Percentiles rank a stretch among this genome's conserved stretches.
These are phyloP conservation scores for Pyrgilauda ruficollis DNA, from an alignment of 2,113 vertebrate genomes.

Conservation along the genomic window DNA sequence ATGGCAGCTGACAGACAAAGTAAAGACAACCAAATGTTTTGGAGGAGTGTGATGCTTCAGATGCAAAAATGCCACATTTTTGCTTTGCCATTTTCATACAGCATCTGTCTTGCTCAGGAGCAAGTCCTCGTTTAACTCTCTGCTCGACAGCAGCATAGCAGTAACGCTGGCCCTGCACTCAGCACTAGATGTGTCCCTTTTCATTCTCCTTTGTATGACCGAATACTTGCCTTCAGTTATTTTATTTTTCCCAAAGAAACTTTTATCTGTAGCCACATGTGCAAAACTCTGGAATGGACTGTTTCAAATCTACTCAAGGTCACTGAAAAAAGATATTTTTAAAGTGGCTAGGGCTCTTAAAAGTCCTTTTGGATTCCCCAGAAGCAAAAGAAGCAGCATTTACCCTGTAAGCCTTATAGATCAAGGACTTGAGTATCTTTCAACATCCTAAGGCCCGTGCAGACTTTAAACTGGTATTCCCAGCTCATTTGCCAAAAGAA, in stretches of 20 bases:
- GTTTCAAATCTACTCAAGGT: slow-evolving; percentile 68
- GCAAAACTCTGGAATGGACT: slow-evolving; percentile 48
- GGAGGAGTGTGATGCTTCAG: neutral
- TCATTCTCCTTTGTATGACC: neutral
- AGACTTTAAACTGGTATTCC: slow-evolving; percentile 66
- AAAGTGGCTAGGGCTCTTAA: slow-evolving; percentile 42
- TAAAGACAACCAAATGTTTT: slow-evolving; percentile 36
- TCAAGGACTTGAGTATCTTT: slow-evolving; percentile 59
- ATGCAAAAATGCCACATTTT: neutral
- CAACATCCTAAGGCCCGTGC: slow-evolving; percentile 15
- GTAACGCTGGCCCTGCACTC: neutral
- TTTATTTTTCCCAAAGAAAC: slow-evolving; percentile 44
- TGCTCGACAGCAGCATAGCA: neutral
- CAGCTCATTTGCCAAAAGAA: slow-evolving; percentile 54
- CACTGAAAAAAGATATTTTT: slow-evolving; percentile 57
- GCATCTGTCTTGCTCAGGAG: slow-evolving; percentile 5
- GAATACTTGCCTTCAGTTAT: slow-evolving; percentile 12
- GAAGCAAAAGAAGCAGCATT: slow-evolving; percentile 54
- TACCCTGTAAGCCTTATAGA: slow-evolving; percentile 51
- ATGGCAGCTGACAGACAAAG: slow-evolving; percentile 1
- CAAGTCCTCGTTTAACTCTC: slow-evolving; percentile 47
- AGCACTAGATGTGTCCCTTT: neutral
- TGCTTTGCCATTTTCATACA: neutral
- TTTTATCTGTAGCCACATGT: slow-evolving; percentile 57
- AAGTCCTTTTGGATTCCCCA: slow-evolving; percentile 66